Evolutionary conservation across 2,113 vertebrate species (phyloP), one percentile per base, ranked within the genome.

Genomic region (Empidonax traillii): DNA sequence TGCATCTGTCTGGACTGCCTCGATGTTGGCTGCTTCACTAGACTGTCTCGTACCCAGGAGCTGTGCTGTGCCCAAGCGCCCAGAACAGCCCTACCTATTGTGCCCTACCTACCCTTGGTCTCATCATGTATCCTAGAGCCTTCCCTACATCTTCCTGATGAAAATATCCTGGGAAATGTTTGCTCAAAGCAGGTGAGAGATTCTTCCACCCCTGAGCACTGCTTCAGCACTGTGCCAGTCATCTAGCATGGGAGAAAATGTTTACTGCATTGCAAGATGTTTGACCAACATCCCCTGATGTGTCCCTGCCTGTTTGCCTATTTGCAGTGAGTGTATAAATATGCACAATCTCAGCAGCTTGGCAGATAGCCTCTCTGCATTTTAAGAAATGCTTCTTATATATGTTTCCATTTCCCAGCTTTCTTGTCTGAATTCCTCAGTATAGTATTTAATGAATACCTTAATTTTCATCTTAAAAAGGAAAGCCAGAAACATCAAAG

Each of bases 401-500:
- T 80, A 66, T 55, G 12, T 83, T 93, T 92, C 55, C 9, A 11
- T 86, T 94, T 96, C 51, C 85, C 3, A 3, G 3, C 46, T 72
- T 65, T 83, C 67, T 77, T 66, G 63, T 86, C 51, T 86, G 88
- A 59, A 80, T 88, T 85, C 21, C 37, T 93, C 14, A 18, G 23
- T 25, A 17, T 51, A 67, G 25, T 77, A 88, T 88, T 96, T 92
- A 88, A 84, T 1, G 7, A 93, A 83, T 83, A 59, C 35, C 51
- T 90, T 85, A 28, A 94, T 95, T 94, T 92, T 92, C 33, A 53
- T 94, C 55, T 86, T 76, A 37, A 80, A 94, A 91, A 85, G 30
- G 87, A 82, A 28, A 94, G 39, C 41, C 68, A 81, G 71, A 90
- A 86, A 88, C 90, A 88, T 97, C 92, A 96, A 96, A 96, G 95